Evolutionary conservation across 2,113 vertebrate species (phyloP), one percentile per base, ranked within the genome.

Genomic region (Lipophrys pholis): DNA sequence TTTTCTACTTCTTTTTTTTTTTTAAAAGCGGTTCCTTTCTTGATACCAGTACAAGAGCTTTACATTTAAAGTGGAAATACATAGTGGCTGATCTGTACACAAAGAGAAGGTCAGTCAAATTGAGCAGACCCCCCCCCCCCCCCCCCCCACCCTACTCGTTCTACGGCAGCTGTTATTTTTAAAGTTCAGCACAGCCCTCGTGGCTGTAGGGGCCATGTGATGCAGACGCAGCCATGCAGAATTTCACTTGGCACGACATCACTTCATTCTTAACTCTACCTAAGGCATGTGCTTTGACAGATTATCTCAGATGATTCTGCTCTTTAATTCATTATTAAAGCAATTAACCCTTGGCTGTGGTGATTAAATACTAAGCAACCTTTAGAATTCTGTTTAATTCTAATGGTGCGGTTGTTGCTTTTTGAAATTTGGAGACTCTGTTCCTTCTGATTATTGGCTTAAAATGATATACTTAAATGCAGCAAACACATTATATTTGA

Each of bases 171-270:
- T 82, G 73, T 84, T 89, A 74, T 84, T 85, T 82, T 76, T 76
- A 72, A 81, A 83, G 85, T 79, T 76, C 63, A 81, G 57, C 51
- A 14, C 40, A 45, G 73, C 86, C 77, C 60, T 52, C n/a, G 61
- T 77, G 76, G 76, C 85, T 86, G 59, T 67, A 70, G 76, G 82
- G 50, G 35, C n/a, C 42, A 39, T 73, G 59, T 67, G 69, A 82
- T 72, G 71, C 84, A 72, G 69, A 87, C 17, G 85, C 77, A 85
- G 74, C 80, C 80, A 71, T 64, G 82, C 84, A 80, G 80, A 81
- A 81, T 78, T 72, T 72, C 63, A 68, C 69, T 82, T 86, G 83
- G 80, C 72, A 71, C 45, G 67, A 81, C 76, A 80, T 77, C 70
- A 82, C 51, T 81, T 82, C 55, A 58, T 60, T 85, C 71, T 67